phyloP scores from a whole-genome alignment of 1,140 invertebrate genomes.

The Octopus sinensis region DNA sequence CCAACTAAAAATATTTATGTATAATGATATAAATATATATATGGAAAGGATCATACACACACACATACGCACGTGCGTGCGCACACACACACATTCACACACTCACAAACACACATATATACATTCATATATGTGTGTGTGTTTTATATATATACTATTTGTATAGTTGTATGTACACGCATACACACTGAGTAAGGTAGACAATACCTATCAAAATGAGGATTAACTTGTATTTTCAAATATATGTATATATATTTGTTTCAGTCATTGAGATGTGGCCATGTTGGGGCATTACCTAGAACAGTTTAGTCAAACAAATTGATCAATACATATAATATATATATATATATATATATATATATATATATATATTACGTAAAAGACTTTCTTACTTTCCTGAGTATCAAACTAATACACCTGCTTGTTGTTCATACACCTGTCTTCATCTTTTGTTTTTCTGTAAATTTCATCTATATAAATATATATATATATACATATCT shows the following conservation, averaged over 20 bases:
- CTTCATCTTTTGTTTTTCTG: too few relatives aligned
- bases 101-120: background rate
- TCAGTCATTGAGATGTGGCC: background rate
- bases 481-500: too few relatives aligned
- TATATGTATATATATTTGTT: background rate
- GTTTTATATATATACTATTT: background rate
- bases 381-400: too few relatives aligned
- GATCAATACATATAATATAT: background rate
- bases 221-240: background rate
- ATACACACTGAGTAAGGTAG: too few relatives aligned
- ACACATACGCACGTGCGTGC: background rate
- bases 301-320: too few relatives aligned
- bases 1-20: background rate
- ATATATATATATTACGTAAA: too few relatives aligned
- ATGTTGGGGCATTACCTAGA: too few relatives aligned
- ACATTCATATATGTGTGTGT: background rate
- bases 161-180: background rate
- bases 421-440: too few relatives aligned
- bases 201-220: too few relatives aligned
- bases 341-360: too few relatives aligned
- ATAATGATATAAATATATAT: background rate
- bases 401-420: too few relatives aligned
- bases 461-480: too few relatives aligned
- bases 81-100: background rate
- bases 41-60: background rate